These are phyloP conservation scores for Malurus splendens DNA, from an alignment of 2,797 vertebrate species.

Conservation along the genomic window DNA sequence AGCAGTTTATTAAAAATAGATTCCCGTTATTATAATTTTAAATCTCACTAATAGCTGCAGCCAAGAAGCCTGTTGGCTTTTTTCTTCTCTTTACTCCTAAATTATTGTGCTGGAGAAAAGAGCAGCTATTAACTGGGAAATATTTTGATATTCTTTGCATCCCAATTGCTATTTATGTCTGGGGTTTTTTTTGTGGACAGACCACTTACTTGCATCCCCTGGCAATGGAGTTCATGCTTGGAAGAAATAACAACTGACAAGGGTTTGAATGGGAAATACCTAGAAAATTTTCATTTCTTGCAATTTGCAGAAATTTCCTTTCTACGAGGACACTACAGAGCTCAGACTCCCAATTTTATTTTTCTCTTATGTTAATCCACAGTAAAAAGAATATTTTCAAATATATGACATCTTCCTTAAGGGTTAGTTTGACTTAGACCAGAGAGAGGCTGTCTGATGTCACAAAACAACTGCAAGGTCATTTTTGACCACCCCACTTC, in stretches of 20 bases:
- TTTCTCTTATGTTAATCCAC: background rate
- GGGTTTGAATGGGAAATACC: background rate
- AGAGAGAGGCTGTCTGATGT: background rate
- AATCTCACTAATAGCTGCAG: conserved; percentile 28
- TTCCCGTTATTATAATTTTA: conserved; percentile 32
- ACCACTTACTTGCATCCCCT: background rate
- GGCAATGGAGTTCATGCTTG: background rate
- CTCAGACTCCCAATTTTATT: background rate
- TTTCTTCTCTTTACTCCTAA: background rate
- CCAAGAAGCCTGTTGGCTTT: conserved; percentile 1
- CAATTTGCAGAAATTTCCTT: background rate
- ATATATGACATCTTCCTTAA: background rate
- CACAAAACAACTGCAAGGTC: background rate
- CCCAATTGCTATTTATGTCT: background rate
- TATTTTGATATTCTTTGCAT: conserved; percentile 20
- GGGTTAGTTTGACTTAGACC: background rate
- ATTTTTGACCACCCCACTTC: background rate
- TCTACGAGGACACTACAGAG: background rate
- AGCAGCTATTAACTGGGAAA: background rate
- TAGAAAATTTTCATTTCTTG: background rate
- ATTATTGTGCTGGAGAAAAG: background rate
- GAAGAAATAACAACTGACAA: background rate
- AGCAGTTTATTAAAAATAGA: conserved; percentile 49
- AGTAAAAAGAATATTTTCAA: background rate
- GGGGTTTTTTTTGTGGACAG: background rate